Evolutionary conservation across 2,113 vertebrate species (phyloP).

Genomic region (Melanerpes formicivorus): DNA sequence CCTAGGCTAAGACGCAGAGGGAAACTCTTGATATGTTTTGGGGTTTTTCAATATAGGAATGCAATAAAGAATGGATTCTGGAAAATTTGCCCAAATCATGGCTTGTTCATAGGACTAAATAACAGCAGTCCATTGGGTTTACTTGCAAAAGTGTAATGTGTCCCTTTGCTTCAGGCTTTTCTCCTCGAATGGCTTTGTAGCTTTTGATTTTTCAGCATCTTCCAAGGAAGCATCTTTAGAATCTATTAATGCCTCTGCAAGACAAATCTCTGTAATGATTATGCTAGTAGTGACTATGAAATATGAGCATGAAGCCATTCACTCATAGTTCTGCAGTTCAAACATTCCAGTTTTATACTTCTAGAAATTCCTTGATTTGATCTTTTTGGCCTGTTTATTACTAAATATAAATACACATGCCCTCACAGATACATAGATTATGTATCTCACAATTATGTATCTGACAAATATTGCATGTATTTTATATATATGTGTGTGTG

Average conservation of each 20-base stretch:
- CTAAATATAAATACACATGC: not conserved
- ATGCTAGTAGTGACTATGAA: not conserved
- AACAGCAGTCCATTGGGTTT: not conserved
- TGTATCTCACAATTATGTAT: too few relatives aligned
- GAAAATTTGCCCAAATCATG: not conserved
- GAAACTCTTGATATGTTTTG: not conserved
- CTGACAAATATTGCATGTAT: too few relatives aligned
- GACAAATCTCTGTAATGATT: not conserved
- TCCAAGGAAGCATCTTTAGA: not conserved
- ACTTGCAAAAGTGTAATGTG: not conserved
- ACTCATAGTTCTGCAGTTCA: not conserved
- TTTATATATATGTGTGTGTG: not conserved
- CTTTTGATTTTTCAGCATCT: not conserved
- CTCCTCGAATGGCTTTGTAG: not conserved
- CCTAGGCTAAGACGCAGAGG: not conserved
- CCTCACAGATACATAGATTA: accelerated
- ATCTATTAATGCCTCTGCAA: not conserved
- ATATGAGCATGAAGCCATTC: not conserved
- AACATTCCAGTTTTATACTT: not conserved
- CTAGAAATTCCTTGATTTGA: not conserved
- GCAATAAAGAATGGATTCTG: not conserved
- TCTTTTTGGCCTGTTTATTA: not conserved
- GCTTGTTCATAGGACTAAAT: not conserved
- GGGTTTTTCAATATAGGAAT: not conserved
- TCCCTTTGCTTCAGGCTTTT: not conserved